Conservation (phyloP, 2,888 invertebrate species). For the Fragum sueziense region DNA sequence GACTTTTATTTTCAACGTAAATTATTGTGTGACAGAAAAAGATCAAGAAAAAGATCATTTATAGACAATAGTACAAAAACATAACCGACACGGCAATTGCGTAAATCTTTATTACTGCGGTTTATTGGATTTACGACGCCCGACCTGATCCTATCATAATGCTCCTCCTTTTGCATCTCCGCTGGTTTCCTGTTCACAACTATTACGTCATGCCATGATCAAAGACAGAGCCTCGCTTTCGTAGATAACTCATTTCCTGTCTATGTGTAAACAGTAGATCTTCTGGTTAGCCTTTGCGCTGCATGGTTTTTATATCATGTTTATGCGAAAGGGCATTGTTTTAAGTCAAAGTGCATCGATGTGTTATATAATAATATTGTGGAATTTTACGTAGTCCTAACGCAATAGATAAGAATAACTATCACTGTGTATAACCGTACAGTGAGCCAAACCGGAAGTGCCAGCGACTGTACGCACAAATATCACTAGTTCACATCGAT, state of each 20-base stretch:
- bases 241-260: not conserved
- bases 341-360: not conserved
- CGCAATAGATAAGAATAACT: too few relatives aligned
- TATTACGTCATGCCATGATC: constrained; percentile 16
- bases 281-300: constrained; percentile 4
- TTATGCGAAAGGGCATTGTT: not conserved
- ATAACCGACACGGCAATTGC: not conserved
- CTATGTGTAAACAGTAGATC: not conserved
- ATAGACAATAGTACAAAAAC: not conserved
- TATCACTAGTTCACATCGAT: too few relatives aligned
- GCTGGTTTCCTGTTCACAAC: constrained; percentile 11
- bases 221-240: constrained; percentile 14
- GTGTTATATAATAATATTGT: not conserved
- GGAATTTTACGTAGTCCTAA: too few relatives aligned
- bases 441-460: too few relatives aligned
- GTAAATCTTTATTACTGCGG: not conserved
- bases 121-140: constrained; percentile 2
- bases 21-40: not conserved
- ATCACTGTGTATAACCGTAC: too few relatives aligned
- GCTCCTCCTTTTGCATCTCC: not conserved
- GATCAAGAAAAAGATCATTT: not conserved
- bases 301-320: not conserved
- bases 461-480: too few relatives aligned
- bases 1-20: not conserved
- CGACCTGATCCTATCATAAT: constrained; percentile 3